Base-by-base conservation (phyloP, 2,113 vertebrate genomes). In the Epinephelus lanceolatus region DNA sequence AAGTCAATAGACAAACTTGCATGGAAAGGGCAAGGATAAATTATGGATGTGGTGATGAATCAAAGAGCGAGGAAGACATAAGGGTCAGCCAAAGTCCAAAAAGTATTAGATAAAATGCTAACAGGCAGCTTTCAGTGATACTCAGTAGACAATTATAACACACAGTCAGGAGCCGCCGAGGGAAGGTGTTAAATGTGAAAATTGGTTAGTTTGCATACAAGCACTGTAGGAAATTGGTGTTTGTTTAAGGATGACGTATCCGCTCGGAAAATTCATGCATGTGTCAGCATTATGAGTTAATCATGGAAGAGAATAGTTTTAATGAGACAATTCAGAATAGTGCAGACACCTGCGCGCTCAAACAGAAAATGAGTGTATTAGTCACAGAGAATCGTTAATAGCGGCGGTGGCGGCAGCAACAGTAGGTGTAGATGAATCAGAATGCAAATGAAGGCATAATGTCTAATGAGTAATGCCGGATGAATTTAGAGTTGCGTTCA, bases 311-410 rank as follows among this genome's bases (percentile, higher is more conserved):
- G 47, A 82, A 84, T 66, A 71, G 74, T 88, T 90, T 87, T 90
- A 91, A 90, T 86, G 84, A 81, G 72, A 81, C 53, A 25, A 42
- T 53, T 82, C 62, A 47, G 75, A 86, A 73, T 8, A 57, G 57
- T 9, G 53, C 77, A 76, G 83, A 85, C 85, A 89, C 91, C 87
- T 86, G 81, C 75, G 70, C 63, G 7, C 76, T 86, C 85, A 83
- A 57, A 89, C 77, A 86, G 87, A 87, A 87, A 88, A 85, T 42
- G 13, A 76, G 68, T 40, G 52, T 57, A 86, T 91, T 83, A 88
- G 70, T 88, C 85, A 76, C 45, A 78, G 65, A 68, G 71, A 76
- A 81, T 78, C 12, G 27, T 53, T 88, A 85, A 88, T 65, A 52
- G 83, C 47, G 3, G 56, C 56, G 17, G 49, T 27, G 11, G 42